A percentile compares a stretch with the other conserved stretches of the same genome.
Conservation (phyloP, 1,140 invertebrate species). For the Myzus persicae region DNA sequence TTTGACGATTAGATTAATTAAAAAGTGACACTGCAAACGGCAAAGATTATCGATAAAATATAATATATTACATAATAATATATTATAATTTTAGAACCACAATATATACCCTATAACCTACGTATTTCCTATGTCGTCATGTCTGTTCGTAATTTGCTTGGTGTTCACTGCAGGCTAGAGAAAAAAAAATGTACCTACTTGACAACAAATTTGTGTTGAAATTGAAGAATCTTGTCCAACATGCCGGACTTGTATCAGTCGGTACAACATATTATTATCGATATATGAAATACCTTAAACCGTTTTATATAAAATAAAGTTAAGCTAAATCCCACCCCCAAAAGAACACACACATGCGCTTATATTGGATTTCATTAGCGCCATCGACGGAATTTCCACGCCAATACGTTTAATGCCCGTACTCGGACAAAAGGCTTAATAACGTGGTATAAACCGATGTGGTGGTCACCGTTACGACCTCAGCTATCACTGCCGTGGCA, state of each 20-base stretch:
- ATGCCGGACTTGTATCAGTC: not conserved
- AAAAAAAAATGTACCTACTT: not conserved
- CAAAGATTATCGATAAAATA: not conserved
- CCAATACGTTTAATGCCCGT: not conserved
- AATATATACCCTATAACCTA: no score
- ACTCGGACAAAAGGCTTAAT: not conserved
- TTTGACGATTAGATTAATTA: not conserved
- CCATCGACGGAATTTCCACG: not conserved
- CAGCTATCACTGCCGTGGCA: not conserved
- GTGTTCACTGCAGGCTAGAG: not conserved
- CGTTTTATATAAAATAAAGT: not conserved
- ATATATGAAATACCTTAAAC: not conserved
- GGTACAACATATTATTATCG: not conserved
- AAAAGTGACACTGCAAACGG: no score
- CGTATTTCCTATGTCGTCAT: not conserved
- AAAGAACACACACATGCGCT: not conserved
- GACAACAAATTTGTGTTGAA: not conserved
- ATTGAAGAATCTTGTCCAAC: not conserved
- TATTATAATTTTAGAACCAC: no score
- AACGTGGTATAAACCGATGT: not conserved
- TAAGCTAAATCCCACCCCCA: not conserved
- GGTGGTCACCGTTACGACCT: not conserved
- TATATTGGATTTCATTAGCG: not conserved
- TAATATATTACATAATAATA: not conserved
- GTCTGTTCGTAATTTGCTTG: not conserved